Conservation (phyloP, 2,888 invertebrate species). For the Boloria selene region DNA sequence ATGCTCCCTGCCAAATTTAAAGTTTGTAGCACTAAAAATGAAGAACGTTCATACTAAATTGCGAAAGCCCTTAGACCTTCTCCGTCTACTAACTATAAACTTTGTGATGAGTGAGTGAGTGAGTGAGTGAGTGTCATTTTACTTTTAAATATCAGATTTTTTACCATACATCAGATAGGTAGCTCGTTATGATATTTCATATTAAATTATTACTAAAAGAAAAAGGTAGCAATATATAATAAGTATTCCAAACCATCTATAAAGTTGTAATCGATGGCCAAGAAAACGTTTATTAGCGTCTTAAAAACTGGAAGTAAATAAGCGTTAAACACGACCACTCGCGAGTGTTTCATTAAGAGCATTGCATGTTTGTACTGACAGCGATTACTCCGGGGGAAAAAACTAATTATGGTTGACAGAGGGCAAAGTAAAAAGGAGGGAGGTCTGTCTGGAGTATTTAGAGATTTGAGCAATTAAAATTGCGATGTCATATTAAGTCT, state of each 20-base stretch:
- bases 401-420: slow-evolving; percentile 73
- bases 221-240: neutral
- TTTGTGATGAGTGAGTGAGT: too few species aligned
- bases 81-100: too few species aligned
- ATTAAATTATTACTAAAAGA: too few species aligned
- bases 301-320: slow-evolving; percentile 75
- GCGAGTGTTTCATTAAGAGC: slow-evolving; percentile 76
- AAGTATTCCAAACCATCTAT: neutral
- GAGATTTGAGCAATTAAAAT: slow-evolving; percentile 47
- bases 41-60: too few species aligned
- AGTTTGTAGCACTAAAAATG: too few species aligned
- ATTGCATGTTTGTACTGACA: slow-evolving; percentile 73
- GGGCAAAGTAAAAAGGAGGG: slow-evolving; percentile 51
- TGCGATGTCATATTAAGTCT: slow-evolving; percentile 46
- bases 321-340: slow-evolving; percentile 75
- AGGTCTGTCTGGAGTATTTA: slow-evolving; percentile 43
- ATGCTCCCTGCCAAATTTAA: too few species aligned
- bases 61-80: too few species aligned
- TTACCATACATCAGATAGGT: too few species aligned
- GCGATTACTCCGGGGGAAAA: slow-evolving; percentile 69
- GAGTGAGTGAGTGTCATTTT: too few species aligned
- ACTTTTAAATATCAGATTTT: too few species aligned
- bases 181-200: too few species aligned
- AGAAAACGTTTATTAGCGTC: slow-evolving; percentile 54
- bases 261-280: slow-evolving; percentile 49